These are phyloP conservation scores for Crossaster papposus DNA, from an alignment of 53 echinoderm and acorn worm species.

Conservation along the genomic window DNA sequence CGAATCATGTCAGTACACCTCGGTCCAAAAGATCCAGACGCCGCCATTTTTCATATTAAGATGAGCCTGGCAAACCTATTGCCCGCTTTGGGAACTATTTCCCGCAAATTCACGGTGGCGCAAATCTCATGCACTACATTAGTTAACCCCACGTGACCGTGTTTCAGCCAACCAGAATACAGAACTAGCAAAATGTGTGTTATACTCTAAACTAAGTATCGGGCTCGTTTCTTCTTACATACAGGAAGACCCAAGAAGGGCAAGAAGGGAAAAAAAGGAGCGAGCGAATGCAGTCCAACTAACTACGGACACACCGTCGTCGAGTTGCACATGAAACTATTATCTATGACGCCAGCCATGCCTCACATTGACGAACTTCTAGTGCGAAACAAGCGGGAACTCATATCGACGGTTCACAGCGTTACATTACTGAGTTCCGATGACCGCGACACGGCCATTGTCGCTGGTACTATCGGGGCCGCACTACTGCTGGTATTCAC, in stretches of 20 bases:
- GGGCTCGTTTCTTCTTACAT: neutral
- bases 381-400: conserved; percentile 5
- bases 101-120: too few relatives aligned
- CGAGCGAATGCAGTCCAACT: neutral
- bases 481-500: conserved; percentile 15
- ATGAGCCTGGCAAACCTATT: too few relatives aligned
- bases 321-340: neutral
- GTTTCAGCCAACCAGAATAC: too few relatives aligned
- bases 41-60: too few relatives aligned
- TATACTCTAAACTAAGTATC: too few relatives aligned
- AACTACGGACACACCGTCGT: neutral
- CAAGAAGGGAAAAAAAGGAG: neutral
- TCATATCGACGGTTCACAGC: neutral
- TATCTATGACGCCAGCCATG: neutral
- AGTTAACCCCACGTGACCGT: too few relatives aligned
- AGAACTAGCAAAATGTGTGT: too few relatives aligned
- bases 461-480: conserved; percentile 32
- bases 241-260: neutral
- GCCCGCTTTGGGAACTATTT: too few relatives aligned
- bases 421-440: conserved; percentile 27
- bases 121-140: too few relatives aligned
- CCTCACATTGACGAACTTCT: neutral
- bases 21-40: too few relatives aligned
- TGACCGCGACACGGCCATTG: conserved; percentile 47
- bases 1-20: too few relatives aligned